Percentiles rank a stretch among this genome's conserved stretches.
phyloP scores from a whole-genome alignment of 2,888 invertebrate species.

The Eudemis profundana region DNA sequence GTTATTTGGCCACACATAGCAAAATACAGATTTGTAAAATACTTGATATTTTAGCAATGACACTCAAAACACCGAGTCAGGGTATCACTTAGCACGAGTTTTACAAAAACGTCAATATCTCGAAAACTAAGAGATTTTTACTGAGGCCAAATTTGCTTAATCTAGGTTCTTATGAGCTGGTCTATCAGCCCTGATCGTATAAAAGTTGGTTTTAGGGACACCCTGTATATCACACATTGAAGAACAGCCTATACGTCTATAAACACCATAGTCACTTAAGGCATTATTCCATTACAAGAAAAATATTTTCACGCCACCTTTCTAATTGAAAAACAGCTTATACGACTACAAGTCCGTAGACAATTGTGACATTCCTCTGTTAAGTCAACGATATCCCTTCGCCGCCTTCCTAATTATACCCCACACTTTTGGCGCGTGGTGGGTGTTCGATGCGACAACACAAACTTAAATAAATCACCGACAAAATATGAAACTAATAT shows the following conservation, averaged over 20 bases:
- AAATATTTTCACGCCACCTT: neutral
- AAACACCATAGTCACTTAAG: neutral
- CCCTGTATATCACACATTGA: constrained; percentile 19
- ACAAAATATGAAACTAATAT: constrained; percentile 16
- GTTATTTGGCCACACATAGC: too few species aligned
- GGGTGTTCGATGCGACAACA: constrained; percentile 72
- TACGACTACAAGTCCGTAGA: neutral
- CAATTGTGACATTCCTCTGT: constrained; percentile 15
- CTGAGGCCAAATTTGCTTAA: too few species aligned
- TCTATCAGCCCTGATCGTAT: too few species aligned
- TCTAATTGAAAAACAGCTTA: neutral
- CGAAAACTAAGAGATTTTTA: too few species aligned
- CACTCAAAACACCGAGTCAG: too few species aligned
- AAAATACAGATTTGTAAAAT: too few species aligned
- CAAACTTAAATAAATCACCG: constrained; percentile 67
- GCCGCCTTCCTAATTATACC: constrained; percentile 41
- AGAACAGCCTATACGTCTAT: neutral
- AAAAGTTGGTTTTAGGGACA: too few species aligned
- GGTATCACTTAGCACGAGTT: too few species aligned
- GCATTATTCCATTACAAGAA: constrained; percentile 17
- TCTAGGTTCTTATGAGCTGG: too few species aligned
- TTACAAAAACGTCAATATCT: too few species aligned
- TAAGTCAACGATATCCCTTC: constrained; percentile 18
- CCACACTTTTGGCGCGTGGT: constrained; percentile 69
- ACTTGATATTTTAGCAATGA: too few species aligned